Evolutionary conservation across 2,113 vertebrate species (phyloP).

Genomic region (Acanthisitta chloris): DNA sequence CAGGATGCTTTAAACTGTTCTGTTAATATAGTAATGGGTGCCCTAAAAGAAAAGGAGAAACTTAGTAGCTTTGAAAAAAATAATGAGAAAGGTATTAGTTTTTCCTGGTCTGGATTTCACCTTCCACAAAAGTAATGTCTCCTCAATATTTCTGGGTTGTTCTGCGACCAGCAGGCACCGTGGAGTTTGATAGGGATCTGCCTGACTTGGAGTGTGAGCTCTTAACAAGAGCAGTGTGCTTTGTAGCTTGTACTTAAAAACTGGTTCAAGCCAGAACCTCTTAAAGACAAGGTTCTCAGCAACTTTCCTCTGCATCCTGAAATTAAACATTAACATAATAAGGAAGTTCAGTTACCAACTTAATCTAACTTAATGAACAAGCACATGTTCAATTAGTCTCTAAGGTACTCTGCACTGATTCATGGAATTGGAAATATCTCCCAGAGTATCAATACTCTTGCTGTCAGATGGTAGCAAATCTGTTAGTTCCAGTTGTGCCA

Average conservation of each 20-base stretch:
- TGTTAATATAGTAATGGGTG: neutral
- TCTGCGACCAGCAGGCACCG: neutral
- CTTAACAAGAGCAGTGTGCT: neutral
- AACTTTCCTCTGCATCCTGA: constrained; percentile 19
- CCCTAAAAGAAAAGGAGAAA: neutral
- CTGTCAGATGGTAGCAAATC: neutral
- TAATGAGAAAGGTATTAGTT: neutral
- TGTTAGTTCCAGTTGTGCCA: neutral
- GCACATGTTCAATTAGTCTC: constrained; percentile 28
- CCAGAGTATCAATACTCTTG: constrained; percentile 25
- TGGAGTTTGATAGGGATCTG: neutral
- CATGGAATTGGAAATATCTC: constrained; percentile 34
- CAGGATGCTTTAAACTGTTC: neutral
- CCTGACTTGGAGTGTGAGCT: neutral
- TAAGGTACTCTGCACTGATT: constrained; percentile 4
- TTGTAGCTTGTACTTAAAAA: neutral
- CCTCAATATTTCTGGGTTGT: neutral
- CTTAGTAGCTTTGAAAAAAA: neutral
- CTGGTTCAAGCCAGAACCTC: constrained; percentile 16
- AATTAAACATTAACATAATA: constrained; percentile 59
- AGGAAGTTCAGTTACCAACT: constrained; percentile 40
- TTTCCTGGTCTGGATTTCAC: neutral
- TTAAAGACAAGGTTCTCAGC: constrained; percentile 13
- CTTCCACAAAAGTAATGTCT: neutral
- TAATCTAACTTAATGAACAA: constrained; percentile 52